Conservation (phyloP, 2,797 vertebrate species). For the Microhierax caerulescens region DNA sequence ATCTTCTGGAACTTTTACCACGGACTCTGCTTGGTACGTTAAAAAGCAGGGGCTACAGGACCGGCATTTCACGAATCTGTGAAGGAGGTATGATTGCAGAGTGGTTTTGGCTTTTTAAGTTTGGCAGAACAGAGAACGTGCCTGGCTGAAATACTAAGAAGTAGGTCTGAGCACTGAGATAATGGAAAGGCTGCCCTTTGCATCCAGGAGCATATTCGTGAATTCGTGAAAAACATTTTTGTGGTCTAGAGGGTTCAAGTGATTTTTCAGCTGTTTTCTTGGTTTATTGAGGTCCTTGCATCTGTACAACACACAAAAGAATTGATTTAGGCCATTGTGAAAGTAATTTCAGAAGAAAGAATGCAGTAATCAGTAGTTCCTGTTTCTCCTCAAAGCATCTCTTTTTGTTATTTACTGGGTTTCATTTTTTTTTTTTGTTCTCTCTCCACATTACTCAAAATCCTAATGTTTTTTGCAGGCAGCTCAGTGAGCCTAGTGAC, state of each 20-base stretch:
- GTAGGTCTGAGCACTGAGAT: neutral
- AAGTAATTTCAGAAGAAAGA: neutral
- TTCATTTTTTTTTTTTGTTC: neutral
- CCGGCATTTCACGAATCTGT: neutral
- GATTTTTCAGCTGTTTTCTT: neutral
- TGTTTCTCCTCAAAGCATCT: neutral
- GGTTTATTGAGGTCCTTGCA: neutral
- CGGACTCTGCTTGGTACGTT: fast-evolving
- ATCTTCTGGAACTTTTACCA: neutral
- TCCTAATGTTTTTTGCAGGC: neutral
- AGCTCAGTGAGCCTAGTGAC: neutral
- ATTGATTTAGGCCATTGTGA: neutral
- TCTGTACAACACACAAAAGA: neutral
- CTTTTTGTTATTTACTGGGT: neutral
- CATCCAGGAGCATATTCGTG: neutral
- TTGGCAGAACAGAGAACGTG: neutral
- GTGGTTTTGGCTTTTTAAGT: neutral
- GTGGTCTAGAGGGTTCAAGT: neutral
- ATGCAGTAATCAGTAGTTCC: neutral
- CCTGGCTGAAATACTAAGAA: neutral
- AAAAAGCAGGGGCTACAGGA: neutral
- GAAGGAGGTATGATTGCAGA: neutral
- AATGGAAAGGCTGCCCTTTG: neutral
- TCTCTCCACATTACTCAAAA: neutral
- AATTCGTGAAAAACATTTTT: neutral